Percentiles rank a stretch among this genome's conserved stretches.
phyloP scores from a whole-genome alignment of 2,797 vertebrate genomes.

The Presbytis comata region DNA sequence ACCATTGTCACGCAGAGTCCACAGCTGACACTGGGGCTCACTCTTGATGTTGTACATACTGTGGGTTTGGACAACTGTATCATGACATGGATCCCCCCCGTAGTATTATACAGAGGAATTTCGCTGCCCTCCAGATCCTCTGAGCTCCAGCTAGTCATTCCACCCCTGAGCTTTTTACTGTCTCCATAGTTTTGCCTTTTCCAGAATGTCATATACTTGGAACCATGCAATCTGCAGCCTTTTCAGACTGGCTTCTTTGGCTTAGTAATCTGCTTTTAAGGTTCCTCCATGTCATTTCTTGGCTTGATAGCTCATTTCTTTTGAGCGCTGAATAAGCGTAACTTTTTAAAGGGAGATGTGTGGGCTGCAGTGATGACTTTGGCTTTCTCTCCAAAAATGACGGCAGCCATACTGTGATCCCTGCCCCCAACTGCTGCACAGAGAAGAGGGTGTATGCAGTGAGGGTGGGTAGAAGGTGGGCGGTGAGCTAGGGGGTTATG shows the following conservation, averaged over 20 bases:
- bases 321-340: background rate
- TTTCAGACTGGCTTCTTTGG: background rate
- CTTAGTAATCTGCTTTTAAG: background rate
- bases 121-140: background rate
- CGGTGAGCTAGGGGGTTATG: no score
- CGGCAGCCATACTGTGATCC: background rate
- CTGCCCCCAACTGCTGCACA: background rate
- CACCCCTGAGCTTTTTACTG: background rate
- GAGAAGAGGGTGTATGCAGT: background rate
- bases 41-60: background rate
- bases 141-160: background rate
- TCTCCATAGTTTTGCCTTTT: background rate
- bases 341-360: background rate
- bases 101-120: no score
- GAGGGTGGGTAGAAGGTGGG: background rate
- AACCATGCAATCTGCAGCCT: background rate
- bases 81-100: background rate
- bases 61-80: background rate
- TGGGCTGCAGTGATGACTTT: background rate
- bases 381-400: background rate
- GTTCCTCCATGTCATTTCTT: background rate
- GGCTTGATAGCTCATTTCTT: background rate
- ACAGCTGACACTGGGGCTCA: background rate
- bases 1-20: background rate
- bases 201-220: background rate